phyloP scores from a whole-genome alignment of 2,888 invertebrate species.

The Protophormia terraenovae region DNA sequence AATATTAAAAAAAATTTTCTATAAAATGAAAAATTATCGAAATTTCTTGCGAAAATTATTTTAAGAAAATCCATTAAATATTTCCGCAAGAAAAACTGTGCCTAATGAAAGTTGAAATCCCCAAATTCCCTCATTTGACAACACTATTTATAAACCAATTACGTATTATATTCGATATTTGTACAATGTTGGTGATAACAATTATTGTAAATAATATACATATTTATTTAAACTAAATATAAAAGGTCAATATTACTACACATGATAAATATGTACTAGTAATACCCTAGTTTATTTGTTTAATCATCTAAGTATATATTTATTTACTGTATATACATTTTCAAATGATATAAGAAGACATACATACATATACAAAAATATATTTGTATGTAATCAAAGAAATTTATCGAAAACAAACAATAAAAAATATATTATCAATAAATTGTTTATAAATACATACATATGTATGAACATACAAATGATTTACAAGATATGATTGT shows the following conservation, averaged over 20 bases:
- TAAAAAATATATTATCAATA: neutral
- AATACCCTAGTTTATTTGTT: neutral
- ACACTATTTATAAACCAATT: too few relatives aligned
- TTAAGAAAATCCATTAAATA: too few relatives aligned
- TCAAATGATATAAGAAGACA: neutral
- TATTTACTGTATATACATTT: neutral
- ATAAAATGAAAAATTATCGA: too few relatives aligned
- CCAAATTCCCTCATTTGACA: too few relatives aligned
- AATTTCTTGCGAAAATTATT: too few relatives aligned
- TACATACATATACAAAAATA: neutral
- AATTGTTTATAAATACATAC: neutral
- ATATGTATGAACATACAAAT: neutral
- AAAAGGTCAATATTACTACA: neutral
- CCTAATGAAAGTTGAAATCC: too few relatives aligned
- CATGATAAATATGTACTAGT: neutral
- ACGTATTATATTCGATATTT: neutral
- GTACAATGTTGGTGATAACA: neutral
- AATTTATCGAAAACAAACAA: neutral
- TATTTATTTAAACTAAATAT: neutral
- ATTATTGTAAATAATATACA: conserved; percentile 1
- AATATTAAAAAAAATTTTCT: too few relatives aligned
- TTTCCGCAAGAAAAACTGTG: too few relatives aligned
- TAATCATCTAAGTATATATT: neutral
- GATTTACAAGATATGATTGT: neutral
- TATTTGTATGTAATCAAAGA: neutral